Evolutionary conservation across 1,140 invertebrate genomes (phyloP).

Genomic region (Cydia pomonella): DNA sequence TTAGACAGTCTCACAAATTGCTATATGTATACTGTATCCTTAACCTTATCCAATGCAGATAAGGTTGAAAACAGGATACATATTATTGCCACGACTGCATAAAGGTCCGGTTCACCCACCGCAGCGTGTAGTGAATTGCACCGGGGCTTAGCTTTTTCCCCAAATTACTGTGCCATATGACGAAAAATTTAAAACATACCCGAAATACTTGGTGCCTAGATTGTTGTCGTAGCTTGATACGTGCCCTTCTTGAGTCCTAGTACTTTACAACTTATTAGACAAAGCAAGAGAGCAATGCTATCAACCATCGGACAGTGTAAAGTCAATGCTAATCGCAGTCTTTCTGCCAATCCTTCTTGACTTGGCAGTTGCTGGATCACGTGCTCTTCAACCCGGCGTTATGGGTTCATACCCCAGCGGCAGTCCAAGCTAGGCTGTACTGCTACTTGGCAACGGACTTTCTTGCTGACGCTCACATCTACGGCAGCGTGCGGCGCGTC

Average conservation of each 20-base stretch:
- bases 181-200: not conserved
- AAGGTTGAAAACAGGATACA: not conserved
- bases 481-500: slow-evolving; percentile 97
- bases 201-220: not conserved
- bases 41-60: not conserved
- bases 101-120: slow-evolving; percentile 12
- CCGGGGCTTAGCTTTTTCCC: slow-evolving; percentile 28
- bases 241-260: slow-evolving; percentile 12
- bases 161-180: not conserved
- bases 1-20: not conserved
- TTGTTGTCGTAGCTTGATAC: slow-evolving; percentile 24
- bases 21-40: not conserved
- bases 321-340: slow-evolving; percentile 73
- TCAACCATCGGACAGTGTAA: slow-evolving; percentile 74
- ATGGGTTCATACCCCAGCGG: slow-evolving; percentile 98
- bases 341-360: slow-evolving; percentile 78
- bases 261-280: not conserved
- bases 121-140: slow-evolving; percentile 16
- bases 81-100: not conserved
- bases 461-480: slow-evolving; percentile 98
- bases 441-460: slow-evolving; percentile 99
- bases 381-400: slow-evolving; percentile 99
- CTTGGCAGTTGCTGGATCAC: slow-evolving; percentile 98
- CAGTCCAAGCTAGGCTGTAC: slow-evolving; percentile 97
- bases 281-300: slow-evolving; percentile 71